These are phyloP conservation scores for Agonopterix alstromeriana DNA, from an alignment of 2,888 invertebrate genomes.

Conservation along the genomic window DNA sequence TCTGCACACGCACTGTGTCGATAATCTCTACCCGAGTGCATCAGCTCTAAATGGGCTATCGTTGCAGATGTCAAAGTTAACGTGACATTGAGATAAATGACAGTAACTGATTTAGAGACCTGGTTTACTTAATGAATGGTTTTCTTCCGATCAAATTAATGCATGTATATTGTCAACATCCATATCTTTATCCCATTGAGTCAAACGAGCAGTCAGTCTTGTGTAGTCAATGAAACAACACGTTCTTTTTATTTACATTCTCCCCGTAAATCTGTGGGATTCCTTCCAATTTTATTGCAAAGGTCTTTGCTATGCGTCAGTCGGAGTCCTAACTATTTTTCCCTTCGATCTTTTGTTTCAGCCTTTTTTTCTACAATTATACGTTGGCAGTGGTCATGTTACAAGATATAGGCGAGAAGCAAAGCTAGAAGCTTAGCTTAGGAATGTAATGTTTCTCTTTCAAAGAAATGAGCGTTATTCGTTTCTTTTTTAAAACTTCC, in stretches of 20 bases:
- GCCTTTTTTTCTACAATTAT: slow-evolving; percentile 20
- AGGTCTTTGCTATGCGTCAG: neutral
- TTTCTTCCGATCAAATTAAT: too few species aligned
- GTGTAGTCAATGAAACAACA: too few species aligned
- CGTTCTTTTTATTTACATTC: neutral
- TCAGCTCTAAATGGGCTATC: slow-evolving; percentile 25
- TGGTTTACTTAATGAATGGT: too few species aligned
- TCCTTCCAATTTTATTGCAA: neutral
- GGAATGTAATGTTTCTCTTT: too few species aligned
- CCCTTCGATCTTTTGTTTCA: slow-evolving; percentile 20
- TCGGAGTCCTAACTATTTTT: slow-evolving; percentile 8
- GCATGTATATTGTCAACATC: too few species aligned
- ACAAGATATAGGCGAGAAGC: slow-evolving; percentile 4
- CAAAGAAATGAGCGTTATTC: too few species aligned
- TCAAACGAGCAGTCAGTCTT: too few species aligned
- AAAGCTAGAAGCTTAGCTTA: neutral
- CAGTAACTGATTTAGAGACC: too few species aligned
- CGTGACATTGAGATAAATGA: slow-evolving; percentile 16
- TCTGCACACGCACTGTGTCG: slow-evolving; percentile 17
- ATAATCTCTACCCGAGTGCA: slow-evolving; percentile 25
- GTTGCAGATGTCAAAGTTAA: slow-evolving; percentile 35
- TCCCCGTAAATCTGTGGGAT: neutral
- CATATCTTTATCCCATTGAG: too few species aligned
- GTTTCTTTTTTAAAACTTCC: too few species aligned
- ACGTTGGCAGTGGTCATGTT: slow-evolving; percentile 6